Evolutionary conservation across 1,140 invertebrate genomes (phyloP).

Genomic region (Cyphomyrmex costatus): DNA sequence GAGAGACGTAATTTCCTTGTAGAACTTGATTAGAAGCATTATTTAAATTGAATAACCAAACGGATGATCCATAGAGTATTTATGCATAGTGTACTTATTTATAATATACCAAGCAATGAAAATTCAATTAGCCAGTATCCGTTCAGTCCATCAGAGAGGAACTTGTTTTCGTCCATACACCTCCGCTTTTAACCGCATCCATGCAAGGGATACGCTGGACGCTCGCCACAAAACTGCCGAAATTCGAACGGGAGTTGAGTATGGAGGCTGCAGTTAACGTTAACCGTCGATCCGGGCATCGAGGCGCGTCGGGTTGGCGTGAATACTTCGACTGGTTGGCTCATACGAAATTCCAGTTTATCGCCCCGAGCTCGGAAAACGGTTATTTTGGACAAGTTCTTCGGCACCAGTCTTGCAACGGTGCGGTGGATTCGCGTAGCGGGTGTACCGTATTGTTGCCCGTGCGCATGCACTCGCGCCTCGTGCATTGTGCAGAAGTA

Average conservation of each 20-base stretch:
- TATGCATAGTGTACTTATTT: neutral
- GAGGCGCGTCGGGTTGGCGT: slow-evolving; percentile 3
- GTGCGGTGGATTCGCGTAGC: slow-evolving; percentile 6
- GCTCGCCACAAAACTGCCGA: slow-evolving; percentile 44
- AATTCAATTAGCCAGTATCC: slow-evolving; percentile 36
- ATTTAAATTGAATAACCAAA: neutral
- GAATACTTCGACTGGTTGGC: slow-evolving; percentile 35
- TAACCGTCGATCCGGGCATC: slow-evolving; percentile 19
- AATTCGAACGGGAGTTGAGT: slow-evolving; percentile 42
- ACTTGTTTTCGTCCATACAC: neutral
- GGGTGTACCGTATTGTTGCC: slow-evolving; percentile 26
- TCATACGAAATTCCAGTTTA: slow-evolving; percentile 59
- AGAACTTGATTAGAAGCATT: neutral
- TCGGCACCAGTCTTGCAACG: neutral
- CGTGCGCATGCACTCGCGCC: neutral
- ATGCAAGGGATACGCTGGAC: neutral
- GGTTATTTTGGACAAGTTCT: slow-evolving; percentile 37
- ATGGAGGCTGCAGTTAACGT: slow-evolving; percentile 25
- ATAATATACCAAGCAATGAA: slow-evolving; percentile 9
- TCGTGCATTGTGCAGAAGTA: slow-evolving; percentile 21
- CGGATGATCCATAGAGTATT: neutral
- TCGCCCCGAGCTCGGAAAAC: slow-evolving; percentile 15
- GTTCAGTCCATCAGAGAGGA: neutral
- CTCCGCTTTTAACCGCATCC: slow-evolving; percentile 13
- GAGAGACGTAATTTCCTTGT: no score